Evolutionary conservation across 92 coral and sea anemone species (phyloP).

Genomic region (Phenganax subtilis): DNA sequence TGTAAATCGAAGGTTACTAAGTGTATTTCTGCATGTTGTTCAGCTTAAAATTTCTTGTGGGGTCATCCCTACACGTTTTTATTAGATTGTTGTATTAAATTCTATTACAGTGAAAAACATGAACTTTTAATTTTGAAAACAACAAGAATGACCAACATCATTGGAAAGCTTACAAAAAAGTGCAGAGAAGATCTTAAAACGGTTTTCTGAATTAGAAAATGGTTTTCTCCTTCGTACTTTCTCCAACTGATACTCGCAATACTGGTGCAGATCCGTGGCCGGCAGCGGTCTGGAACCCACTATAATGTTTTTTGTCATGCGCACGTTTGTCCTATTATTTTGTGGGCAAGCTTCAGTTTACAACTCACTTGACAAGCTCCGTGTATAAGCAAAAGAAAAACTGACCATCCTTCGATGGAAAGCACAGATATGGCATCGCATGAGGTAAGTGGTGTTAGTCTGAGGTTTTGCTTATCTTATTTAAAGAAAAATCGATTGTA

Average conservation of each 20-base stretch:
- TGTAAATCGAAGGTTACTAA: no score
- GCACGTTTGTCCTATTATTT: slow-evolving; percentile 1
- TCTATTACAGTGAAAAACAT: no score
- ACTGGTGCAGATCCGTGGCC: slow-evolving; percentile 10
- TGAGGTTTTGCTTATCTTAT: background rate
- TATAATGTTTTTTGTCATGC: background rate
- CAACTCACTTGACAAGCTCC: background rate
- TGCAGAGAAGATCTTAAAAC: no score
- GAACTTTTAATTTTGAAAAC: no score
- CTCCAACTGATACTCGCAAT: slow-evolving; percentile 8
- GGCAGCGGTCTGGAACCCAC: slow-evolving; percentile 19
- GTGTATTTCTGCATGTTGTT: no score
- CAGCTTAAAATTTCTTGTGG: no score
- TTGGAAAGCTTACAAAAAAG: no score
- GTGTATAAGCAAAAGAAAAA: background rate
- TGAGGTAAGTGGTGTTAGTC: background rate
- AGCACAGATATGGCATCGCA: background rate
- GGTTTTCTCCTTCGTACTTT: slow-evolving; percentile 14
- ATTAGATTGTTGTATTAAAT: no score
- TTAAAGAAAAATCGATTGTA: background rate
- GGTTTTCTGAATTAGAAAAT: no score
- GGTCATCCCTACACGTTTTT: no score
- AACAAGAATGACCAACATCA: no score
- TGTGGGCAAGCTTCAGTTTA: slow-evolving; percentile 18
- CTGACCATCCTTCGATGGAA: background rate